These are phyloP conservation scores for Phanerotoma sp. DNA, from an alignment of 2,888 invertebrate species.

Conservation along the genomic window DNA sequence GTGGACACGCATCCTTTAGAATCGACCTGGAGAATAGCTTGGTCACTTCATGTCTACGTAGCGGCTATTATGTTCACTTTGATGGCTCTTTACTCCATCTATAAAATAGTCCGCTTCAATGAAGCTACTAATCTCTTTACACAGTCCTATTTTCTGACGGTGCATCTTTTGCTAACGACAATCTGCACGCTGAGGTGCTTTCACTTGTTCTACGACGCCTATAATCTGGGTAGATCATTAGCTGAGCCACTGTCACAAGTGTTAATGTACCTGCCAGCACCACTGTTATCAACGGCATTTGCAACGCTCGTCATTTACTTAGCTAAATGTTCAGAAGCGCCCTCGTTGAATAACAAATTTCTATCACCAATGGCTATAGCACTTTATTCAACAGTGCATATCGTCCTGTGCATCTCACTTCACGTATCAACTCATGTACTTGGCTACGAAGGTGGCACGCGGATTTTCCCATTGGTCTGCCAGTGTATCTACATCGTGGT, in stretches of 20 bases:
- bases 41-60: constrained; percentile 89
- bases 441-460: constrained; percentile 55
- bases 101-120: constrained; percentile 83
- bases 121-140: constrained; percentile 84
- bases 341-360: constrained; percentile 67
- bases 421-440: constrained; percentile 64
- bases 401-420: constrained; percentile 77
- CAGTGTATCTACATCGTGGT: constrained; percentile 85
- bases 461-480: constrained; percentile 73
- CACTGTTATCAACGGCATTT: constrained; percentile 86
- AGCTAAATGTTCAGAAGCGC: constrained; percentile 77
- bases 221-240: constrained; percentile 81
- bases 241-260: constrained; percentile 78
- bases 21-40: constrained; percentile 78
- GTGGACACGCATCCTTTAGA: constrained; percentile 57
- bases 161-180: constrained; percentile 79
- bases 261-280: constrained; percentile 80
- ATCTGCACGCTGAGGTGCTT: constrained; percentile 82
- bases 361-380: constrained; percentile 79
- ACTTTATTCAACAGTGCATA: constrained; percentile 75
- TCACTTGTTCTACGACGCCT: constrained; percentile 89
- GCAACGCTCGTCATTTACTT: constrained; percentile 84
- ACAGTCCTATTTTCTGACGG: constrained; percentile 83
- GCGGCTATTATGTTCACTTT: constrained; percentile 83
- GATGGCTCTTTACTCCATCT: constrained; percentile 80